Percentiles rank a stretch among this genome's conserved stretches.
Conservation (phyloP, 2,113 vertebrate genomes). For the Pyrgilauda ruficollis region DNA sequence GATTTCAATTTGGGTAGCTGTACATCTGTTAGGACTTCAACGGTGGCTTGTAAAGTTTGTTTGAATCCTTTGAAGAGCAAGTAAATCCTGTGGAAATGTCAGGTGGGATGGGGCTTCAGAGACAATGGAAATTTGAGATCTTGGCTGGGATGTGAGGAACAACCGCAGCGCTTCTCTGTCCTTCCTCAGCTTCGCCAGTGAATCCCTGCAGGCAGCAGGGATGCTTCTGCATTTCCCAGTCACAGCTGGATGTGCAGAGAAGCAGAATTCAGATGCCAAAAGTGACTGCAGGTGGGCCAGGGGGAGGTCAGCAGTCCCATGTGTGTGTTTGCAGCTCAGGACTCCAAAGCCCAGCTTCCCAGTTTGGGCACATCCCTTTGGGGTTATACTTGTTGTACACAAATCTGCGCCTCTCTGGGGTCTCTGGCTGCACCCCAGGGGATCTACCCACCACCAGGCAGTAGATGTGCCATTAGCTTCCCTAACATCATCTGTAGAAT, state of each 20-base stretch:
- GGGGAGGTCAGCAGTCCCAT: fast-evolving
- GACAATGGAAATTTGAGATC: background rate
- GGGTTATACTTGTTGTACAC: background rate
- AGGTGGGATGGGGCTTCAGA: background rate
- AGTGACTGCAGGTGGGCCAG: background rate
- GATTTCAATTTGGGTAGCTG: background rate
- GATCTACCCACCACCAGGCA: background rate
- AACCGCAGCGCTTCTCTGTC: background rate
- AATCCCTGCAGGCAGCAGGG: background rate
- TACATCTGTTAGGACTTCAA: background rate
- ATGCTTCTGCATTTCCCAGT: background rate
- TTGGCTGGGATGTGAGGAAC: background rate
- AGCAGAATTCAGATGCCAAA: background rate
- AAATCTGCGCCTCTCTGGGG: background rate
- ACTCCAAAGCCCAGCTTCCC: background rate
- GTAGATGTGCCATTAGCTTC: background rate
- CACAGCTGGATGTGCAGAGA: background rate
- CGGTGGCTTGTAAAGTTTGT: background rate
- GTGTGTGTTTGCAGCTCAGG: background rate
- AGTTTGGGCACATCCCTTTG: background rate
- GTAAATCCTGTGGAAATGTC: background rate
- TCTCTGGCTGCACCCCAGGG: background rate
- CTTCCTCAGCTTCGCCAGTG: background rate
- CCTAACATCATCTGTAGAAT: background rate
- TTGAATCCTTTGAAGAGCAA: background rate